Conservation (phyloP, 2,797 vertebrate species). For the Clarias fuscus region DNA sequence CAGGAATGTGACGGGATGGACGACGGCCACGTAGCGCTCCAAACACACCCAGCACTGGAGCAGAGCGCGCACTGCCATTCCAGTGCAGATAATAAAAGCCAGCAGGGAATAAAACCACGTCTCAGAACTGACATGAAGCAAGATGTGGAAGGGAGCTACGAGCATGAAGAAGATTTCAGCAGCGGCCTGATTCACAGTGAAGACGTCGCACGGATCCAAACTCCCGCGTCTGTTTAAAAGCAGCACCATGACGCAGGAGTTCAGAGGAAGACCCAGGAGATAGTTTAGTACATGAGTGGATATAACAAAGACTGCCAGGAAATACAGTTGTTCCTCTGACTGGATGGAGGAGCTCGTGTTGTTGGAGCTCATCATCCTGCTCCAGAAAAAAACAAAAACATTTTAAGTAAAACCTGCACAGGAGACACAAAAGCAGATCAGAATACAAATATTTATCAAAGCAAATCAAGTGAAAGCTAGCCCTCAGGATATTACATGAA, state of each 20-base stretch:
- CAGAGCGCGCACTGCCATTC: background rate
- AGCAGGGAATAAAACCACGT: background rate
- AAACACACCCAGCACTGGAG: conserved; percentile 23
- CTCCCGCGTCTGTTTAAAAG: background rate
- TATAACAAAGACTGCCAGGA: background rate
- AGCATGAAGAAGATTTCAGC: conserved; percentile 33
- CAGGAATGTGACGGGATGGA: conserved; percentile 21
- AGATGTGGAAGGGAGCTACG: background rate
- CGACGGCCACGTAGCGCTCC: conserved; percentile 21
- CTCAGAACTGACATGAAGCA: background rate
- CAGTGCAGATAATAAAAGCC: background rate
- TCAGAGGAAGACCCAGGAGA: conserved; percentile 14
- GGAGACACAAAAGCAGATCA: background rate
- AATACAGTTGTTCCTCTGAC: background rate
- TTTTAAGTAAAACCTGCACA: background rate
- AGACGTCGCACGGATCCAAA: conserved; percentile 5
- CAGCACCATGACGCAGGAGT: background rate
- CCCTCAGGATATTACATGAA: too few relatives aligned
- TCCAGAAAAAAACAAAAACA: background rate
- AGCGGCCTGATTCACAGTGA: conserved; percentile 13
- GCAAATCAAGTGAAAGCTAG: too few relatives aligned
- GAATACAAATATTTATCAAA: background rate
- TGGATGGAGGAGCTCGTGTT: background rate
- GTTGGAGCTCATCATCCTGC: background rate
- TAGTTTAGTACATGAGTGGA: background rate